phyloP scores from a whole-genome alignment of 1,140 invertebrate genomes.

The Pachyrhynchus sulphureomaculatus region DNA sequence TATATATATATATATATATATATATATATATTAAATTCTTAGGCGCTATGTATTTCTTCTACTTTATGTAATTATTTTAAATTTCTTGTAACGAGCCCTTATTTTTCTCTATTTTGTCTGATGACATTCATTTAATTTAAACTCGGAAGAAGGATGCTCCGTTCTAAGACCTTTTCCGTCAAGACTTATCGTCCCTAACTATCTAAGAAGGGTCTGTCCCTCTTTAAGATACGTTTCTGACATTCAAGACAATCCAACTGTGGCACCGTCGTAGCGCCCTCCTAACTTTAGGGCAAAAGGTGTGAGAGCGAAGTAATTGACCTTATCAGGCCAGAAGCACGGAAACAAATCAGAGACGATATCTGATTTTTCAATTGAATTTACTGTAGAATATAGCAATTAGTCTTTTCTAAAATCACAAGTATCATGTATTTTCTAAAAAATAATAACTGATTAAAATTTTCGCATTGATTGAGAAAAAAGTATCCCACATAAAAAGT shows the following conservation, averaged over 20 bases:
- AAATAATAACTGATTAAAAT: no score
- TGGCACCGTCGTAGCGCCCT: neutral
- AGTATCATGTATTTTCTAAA: no score
- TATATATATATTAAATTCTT: no score
- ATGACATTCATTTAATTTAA: no score
- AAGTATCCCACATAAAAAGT: no score
- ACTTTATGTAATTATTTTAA: no score
- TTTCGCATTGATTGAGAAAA: no score
- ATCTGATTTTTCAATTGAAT: neutral
- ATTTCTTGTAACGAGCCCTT: no score
- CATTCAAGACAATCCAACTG: neutral
- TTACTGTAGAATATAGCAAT: neutral
- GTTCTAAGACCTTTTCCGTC: neutral
- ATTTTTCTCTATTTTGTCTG: no score
- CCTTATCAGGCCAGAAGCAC: slow-evolving; percentile 4
- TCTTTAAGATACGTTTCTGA: neutral
- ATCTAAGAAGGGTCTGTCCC: neutral
- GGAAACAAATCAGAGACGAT: neutral
- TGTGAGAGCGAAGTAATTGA: slow-evolving; percentile 1
- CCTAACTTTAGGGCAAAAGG: neutral
- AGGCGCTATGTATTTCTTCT: no score
- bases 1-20: no score
- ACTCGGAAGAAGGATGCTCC: neutral
- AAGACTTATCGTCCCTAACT: neutral
- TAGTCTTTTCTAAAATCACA: neutral